Conservation (phyloP, 2,888 invertebrate genomes). For the Himalopsyche anomala region DNA sequence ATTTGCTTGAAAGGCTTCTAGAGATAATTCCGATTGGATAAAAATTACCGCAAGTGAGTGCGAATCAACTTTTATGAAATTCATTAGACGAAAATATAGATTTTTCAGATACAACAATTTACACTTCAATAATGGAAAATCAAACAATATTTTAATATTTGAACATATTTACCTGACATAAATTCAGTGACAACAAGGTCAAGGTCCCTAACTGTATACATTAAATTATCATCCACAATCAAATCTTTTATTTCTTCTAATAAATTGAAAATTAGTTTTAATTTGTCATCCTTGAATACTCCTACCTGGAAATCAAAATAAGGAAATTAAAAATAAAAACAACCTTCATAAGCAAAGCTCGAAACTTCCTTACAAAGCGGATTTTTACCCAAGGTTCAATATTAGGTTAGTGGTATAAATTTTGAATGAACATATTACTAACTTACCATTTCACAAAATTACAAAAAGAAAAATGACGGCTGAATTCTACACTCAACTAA, state of each 20-base stretch:
- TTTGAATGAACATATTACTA: neutral
- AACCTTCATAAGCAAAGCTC: no score
- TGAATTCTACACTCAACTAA: neutral
- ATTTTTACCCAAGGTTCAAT: neutral
- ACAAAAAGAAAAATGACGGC: neutral
- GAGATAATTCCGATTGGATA: no score
- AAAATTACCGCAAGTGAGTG: no score
- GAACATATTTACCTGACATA: conserved; percentile 72
- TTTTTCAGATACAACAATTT: no score
- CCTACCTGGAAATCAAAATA: conserved; percentile 71
- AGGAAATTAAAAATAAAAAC: neutral
- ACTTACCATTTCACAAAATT: no score
- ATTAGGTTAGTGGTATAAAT: neutral
- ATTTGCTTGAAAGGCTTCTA: no score
- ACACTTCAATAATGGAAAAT: no score
- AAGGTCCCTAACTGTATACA: conserved; percentile 80
- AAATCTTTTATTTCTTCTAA: conserved; percentile 82
- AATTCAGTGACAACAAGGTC: conserved; percentile 80
- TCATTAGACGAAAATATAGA: no score
- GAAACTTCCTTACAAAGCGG: no score
- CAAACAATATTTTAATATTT: neutral
- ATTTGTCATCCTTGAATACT: conserved; percentile 76
- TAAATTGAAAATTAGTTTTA: conserved; percentile 76
- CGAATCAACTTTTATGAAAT: no score
- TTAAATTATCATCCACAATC: conserved; percentile 73